Percentiles rank a stretch among this genome's conserved stretches.
Conservation (phyloP, 2,888 invertebrate species). For the Palloptera scutellata region DNA sequence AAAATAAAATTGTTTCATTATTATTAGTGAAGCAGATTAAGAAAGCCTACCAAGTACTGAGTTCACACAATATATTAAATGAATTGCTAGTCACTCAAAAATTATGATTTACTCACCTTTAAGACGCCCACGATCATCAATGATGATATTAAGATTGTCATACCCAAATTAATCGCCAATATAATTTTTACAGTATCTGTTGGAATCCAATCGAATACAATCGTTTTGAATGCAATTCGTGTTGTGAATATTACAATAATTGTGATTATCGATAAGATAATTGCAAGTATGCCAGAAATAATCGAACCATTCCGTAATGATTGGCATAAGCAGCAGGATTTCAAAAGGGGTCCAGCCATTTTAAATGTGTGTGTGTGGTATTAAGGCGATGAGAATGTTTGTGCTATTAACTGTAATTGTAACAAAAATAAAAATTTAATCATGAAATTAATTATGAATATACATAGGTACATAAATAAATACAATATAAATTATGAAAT, state of each 20-base stretch:
- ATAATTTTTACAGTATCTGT: constrained; percentile 78
- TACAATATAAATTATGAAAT: too few species aligned
- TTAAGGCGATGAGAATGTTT: neutral
- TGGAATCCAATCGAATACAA: constrained; percentile 76
- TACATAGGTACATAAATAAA: neutral
- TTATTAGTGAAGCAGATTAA: too few species aligned
- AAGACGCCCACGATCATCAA: constrained; percentile 77
- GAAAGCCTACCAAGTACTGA: too few species aligned
- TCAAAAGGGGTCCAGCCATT: constrained; percentile 67
- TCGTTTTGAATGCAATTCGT: constrained; percentile 77
- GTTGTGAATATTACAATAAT: constrained; percentile 74
- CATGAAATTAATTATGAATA: constrained; percentile 13
- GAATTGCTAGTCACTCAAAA: neutral
- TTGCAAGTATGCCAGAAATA: constrained; percentile 75
- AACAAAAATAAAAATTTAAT: constrained; percentile 14
- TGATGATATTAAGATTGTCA: constrained; percentile 83
- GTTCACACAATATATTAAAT: constrained; percentile 23
- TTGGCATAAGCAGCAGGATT: constrained; percentile 76
- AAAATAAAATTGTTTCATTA: too few species aligned
- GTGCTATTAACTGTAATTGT: constrained; percentile 24
- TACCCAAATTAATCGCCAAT: constrained; percentile 78
- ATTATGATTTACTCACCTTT: constrained; percentile 75
- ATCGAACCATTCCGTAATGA: constrained; percentile 79
- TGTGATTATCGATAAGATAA: constrained; percentile 76
- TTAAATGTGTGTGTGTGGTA: constrained; percentile 31